These are phyloP conservation scores for Heliconius himera DNA, from an alignment of 1,140 invertebrate genomes.

Conservation along the genomic window DNA sequence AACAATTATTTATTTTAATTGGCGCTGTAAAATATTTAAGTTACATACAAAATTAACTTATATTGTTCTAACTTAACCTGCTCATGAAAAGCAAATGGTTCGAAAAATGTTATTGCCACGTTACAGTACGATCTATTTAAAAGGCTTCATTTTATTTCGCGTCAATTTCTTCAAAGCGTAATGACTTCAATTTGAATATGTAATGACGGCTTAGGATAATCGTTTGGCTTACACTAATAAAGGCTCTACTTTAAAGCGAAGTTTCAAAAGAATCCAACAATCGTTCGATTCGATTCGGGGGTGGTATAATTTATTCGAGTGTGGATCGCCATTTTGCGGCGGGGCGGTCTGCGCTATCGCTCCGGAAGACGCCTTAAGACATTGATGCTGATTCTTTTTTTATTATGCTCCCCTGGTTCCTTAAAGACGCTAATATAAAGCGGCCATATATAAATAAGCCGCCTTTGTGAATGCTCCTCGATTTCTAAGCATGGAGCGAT, in stretches of 20 bases:
- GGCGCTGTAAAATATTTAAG: background rate
- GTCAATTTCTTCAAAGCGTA: conserved; percentile 79
- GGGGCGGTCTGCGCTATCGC: conserved; percentile 68
- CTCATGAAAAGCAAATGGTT: conserved; percentile 29
- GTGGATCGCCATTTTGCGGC: conserved; percentile 80
- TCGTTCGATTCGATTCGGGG: conserved; percentile 72
- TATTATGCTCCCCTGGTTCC: conserved; percentile 77
- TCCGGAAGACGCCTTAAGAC: conserved; percentile 78
- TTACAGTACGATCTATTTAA: conserved; percentile 57
- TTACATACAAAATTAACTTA: background rate
- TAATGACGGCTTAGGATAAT: conserved; percentile 81
- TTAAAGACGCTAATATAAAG: conserved; percentile 80
- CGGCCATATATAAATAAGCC: conserved; percentile 79
- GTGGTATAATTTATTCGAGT: conserved; percentile 80
- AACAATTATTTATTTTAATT: background rate
- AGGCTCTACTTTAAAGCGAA: conserved; percentile 73
- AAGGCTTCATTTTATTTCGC: conserved; percentile 78
- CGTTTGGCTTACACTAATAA: conserved; percentile 81
- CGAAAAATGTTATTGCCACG: conserved; percentile 60
- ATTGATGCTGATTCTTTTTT: conserved; percentile 81
- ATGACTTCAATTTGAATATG: conserved; percentile 81
- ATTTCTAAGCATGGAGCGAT: conserved; percentile 66
- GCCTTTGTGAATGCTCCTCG: conserved; percentile 69
- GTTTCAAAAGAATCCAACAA: conserved; percentile 79
- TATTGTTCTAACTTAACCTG: background rate